Percentiles rank a stretch among this genome's conserved stretches.
phyloP scores from a whole-genome alignment of 2,888 invertebrate species.

The Zaprionus lineosus region DNA sequence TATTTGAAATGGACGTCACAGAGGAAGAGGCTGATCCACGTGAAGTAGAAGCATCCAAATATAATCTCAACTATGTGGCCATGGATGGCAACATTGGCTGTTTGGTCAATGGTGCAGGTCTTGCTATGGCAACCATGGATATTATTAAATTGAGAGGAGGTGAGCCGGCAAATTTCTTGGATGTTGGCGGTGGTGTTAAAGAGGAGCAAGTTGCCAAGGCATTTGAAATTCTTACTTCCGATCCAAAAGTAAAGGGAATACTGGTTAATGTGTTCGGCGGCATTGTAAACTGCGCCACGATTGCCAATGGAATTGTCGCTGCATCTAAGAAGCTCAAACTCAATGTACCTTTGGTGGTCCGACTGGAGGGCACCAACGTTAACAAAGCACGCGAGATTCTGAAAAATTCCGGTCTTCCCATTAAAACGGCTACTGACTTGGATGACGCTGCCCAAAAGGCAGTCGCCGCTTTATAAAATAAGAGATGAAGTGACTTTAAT shows the following conservation, averaged over 20 bases:
- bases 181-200: slow-evolving; percentile 97
- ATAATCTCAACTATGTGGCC: slow-evolving; percentile 97
- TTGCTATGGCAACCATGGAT: slow-evolving; percentile 99
- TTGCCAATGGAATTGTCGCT: slow-evolving; percentile 96
- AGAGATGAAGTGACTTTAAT: not conserved
- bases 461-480: slow-evolving; percentile 84
- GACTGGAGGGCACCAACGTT: slow-evolving; percentile 98
- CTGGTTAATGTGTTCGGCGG: slow-evolving; percentile 99
- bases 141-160: slow-evolving; percentile 98
- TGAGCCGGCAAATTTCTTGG: slow-evolving; percentile 98
- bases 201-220: slow-evolving; percentile 97
- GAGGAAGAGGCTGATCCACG: slow-evolving; percentile 96
- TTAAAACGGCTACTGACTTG: slow-evolving; percentile 91
- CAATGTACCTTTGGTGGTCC: slow-evolving; percentile 94
- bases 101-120: slow-evolving; percentile 98
- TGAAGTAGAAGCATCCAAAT: slow-evolving; percentile 95
- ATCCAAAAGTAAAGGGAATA: slow-evolving; percentile 95
- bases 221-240: slow-evolving; percentile 93
- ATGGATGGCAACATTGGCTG: slow-evolving; percentile 98
- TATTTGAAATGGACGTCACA: slow-evolving; percentile 94
- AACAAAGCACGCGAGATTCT: slow-evolving; percentile 91
- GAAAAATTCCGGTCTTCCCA: slow-evolving; percentile 91
- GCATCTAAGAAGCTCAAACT: slow-evolving; percentile 92
- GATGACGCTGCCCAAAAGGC: slow-evolving; percentile 97
- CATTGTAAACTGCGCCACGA: slow-evolving; percentile 98